Evolutionary conservation across 2,797 vertebrate species (phyloP).

Genomic region (Lates japonicus): DNA sequence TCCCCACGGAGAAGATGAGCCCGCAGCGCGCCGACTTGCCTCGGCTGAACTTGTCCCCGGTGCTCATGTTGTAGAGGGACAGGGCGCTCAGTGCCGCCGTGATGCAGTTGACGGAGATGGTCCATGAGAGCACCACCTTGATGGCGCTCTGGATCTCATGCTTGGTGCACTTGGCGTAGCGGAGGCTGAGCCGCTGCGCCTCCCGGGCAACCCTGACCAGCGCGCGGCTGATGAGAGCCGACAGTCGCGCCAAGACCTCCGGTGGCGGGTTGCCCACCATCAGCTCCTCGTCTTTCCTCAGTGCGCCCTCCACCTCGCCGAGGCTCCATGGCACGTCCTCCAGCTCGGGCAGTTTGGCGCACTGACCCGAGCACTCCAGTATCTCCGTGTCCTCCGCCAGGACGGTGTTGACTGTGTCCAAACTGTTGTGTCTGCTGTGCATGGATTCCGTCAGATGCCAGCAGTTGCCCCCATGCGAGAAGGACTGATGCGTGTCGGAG

Average conservation of each 20-base stretch:
- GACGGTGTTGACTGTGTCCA: constrained; percentile 92
- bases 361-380: constrained; percentile 86
- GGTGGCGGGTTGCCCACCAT: constrained; percentile 74
- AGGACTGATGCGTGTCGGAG: constrained; percentile 87
- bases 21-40: constrained; percentile 88
- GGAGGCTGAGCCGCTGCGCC: constrained; percentile 88
- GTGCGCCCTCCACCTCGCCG: constrained; percentile 86
- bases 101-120: constrained; percentile 88
- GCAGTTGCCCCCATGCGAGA: constrained; percentile 87
- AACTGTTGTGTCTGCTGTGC: constrained; percentile 97
- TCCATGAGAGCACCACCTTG: constrained; percentile 89
- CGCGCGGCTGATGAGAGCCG: constrained; percentile 83
- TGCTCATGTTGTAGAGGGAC: constrained; percentile 89
- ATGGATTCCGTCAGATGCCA: constrained; percentile 90
- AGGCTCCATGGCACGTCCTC: constrained; percentile 89
- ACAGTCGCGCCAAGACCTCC: constrained; percentile 84
- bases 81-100: constrained; percentile 86
- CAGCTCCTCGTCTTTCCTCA: constrained; percentile 83
- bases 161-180: constrained; percentile 88
- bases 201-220: constrained; percentile 87
- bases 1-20: constrained; percentile 87
- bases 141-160: constrained; percentile 89
- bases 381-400: constrained; percentile 88
- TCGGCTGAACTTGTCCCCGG: constrained; percentile 85
- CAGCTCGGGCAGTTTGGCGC: constrained; percentile 88